Conservation (phyloP, 2,113 vertebrate species). For the Fulmarus glacialis region DNA sequence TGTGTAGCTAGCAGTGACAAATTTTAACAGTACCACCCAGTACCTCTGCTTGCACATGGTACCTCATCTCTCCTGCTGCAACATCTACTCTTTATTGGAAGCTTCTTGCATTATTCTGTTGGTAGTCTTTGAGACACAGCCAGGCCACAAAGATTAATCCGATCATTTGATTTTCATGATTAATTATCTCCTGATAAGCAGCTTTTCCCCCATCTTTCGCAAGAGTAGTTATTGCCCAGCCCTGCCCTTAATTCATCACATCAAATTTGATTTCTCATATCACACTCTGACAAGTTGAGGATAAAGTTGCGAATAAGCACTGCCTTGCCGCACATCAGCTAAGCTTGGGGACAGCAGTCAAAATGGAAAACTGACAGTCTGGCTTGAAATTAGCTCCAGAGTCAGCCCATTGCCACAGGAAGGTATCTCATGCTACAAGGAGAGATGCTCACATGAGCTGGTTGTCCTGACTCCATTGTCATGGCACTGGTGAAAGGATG, state of each 20-base stretch:
- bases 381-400: background rate
- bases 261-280: background rate
- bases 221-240: background rate
- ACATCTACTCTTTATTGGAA: background rate
- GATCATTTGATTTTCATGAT: background rate
- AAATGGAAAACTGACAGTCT: background rate
- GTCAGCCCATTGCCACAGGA: background rate
- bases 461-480: background rate
- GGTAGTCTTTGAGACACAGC: background rate
- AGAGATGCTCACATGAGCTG: background rate
- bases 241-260: background rate
- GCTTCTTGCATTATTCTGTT: background rate
- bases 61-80: background rate
- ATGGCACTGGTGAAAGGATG: background rate
- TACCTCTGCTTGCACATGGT: background rate
- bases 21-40: background rate
- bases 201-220: background rate
- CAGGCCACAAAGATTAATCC: background rate
- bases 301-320: background rate
- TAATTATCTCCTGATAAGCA: background rate
- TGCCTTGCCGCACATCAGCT: background rate
- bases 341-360: background rate
- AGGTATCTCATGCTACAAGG: background rate
- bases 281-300: background rate
- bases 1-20: background rate